Evolutionary conservation across 2,797 vertebrate genomes (phyloP), one percentile per base, ranked within the genome.

Genomic region (Natrix natrix): DNA sequence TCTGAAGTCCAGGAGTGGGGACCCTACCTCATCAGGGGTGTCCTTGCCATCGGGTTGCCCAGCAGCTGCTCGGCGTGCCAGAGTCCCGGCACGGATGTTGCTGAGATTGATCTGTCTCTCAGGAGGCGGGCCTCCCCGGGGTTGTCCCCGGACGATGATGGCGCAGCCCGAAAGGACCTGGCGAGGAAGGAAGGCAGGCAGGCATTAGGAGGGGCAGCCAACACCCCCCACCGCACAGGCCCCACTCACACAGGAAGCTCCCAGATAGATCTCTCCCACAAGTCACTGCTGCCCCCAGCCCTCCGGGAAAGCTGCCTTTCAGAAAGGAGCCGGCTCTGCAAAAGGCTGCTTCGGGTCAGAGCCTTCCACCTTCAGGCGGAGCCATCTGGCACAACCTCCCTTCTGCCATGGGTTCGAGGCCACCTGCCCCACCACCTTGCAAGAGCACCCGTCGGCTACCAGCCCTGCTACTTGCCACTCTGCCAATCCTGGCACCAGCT

Each of bases 21-120:
- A 1, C 1, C 98, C 95, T 96, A 99, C 99, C 98, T 99, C 99
- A 4, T 99, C 99, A 0, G 98, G 98, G 24, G 98, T 98, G 94
- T 99, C 99, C 97, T 98, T 99, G 94, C 97, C 97, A 7, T 99
- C 99, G 0, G 98, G 98, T 90, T 99, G 99, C 69, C 97, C 97
- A 14, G 98, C 98, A 10, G 98, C 98, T 0, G 99, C 99, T 0
- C 99, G 97, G 24, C 99, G 98, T 0, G 99, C 99, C 2, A 99
- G 98, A 93, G 97, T 98, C 7, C 99, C 99, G 0, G 99, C 98
- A 0, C 99, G 98, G 94, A 99, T 98, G 96, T 99, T 99, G 97
- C 99, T 99, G 87, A 99, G 98, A 97, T 99, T 99, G 97, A 99
- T 99, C 97, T 99, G 99, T 13, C 99, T 98, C 95, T 99, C 99